Evolutionary conservation across 2,113 vertebrate species (phyloP).

Genomic region (Addax nasomaculatus): DNA sequence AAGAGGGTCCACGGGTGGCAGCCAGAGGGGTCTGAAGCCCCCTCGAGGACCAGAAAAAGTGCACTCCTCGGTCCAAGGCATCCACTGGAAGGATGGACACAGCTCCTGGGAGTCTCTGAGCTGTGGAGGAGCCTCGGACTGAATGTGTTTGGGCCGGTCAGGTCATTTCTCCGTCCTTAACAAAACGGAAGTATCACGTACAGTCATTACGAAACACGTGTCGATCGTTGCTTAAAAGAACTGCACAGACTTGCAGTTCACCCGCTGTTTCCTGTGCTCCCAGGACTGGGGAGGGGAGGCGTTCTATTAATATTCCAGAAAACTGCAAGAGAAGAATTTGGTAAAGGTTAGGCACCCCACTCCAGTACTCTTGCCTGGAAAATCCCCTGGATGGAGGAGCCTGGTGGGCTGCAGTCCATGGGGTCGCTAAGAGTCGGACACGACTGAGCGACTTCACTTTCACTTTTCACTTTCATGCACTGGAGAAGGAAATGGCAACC

Average conservation of each 20-base stretch:
- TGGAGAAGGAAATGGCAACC: too few relatives aligned
- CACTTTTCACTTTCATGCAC: too few relatives aligned
- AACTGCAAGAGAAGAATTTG: too few relatives aligned
- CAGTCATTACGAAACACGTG: fast-evolving
- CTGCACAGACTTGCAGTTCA: fast-evolving
- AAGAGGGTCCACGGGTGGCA: fast-evolving
- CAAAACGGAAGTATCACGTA: fast-evolving
- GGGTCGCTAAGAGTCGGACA: too few relatives aligned
- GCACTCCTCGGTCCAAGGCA: fast-evolving
- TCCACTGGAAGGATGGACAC: fast-evolving
- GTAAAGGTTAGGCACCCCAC: not conserved
- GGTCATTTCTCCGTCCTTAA: fast-evolving
- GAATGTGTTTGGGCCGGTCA: fast-evolving
- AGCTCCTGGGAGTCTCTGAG: fast-evolving
- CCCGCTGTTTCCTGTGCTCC: fast-evolving
- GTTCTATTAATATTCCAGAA: fast-evolving
- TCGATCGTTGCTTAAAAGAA: fast-evolving
- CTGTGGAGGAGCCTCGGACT: fast-evolving
- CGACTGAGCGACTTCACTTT: too few relatives aligned
- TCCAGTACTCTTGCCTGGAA: too few relatives aligned
- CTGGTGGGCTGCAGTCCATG: too few relatives aligned
- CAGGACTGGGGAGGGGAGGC: fast-evolving
- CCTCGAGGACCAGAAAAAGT: fast-evolving
- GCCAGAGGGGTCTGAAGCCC: fast-evolving
- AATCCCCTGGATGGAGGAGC: too few relatives aligned